phyloP scores from a whole-genome alignment of 2,113 vertebrate species.

The Varanus salvator region DNA sequence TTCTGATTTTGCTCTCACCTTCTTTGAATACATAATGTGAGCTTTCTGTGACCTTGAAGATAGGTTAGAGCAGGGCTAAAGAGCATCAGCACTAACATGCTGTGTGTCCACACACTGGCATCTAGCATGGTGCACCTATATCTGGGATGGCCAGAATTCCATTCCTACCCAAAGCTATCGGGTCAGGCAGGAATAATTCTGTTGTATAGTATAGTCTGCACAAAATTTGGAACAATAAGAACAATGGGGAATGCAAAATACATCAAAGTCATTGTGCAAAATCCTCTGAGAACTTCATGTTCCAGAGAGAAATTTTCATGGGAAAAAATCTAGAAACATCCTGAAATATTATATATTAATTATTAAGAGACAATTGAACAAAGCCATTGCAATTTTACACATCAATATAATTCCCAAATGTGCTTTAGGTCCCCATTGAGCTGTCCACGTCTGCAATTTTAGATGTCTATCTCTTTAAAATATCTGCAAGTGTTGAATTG shows the following conservation, averaged over 20 bases:
- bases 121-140: too few relatives aligned
- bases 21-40: too few relatives aligned
- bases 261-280: neutral
- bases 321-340: neutral
- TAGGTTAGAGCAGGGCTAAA: too few relatives aligned
- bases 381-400: neutral
- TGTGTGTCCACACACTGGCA: too few relatives aligned
- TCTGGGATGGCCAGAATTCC: too few relatives aligned
- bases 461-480: neutral
- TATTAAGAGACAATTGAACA: neutral
- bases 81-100: too few relatives aligned
- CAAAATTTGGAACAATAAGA: too few relatives aligned
- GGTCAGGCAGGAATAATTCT: too few relatives aligned
- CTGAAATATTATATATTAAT: neutral
- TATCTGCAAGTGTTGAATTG: neutral
- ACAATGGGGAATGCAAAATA: neutral
- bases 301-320: neutral
- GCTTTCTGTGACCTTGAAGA: too few relatives aligned
- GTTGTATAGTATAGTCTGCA: too few relatives aligned
- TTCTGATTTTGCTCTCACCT: too few relatives aligned
- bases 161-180: too few relatives aligned
- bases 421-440: neutral
- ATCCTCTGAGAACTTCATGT: neutral
- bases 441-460: neutral
- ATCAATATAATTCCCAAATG: neutral